Evolutionary conservation across 2,888 invertebrate species (phyloP).

Genomic region (Fabriciana adippe): DNA sequence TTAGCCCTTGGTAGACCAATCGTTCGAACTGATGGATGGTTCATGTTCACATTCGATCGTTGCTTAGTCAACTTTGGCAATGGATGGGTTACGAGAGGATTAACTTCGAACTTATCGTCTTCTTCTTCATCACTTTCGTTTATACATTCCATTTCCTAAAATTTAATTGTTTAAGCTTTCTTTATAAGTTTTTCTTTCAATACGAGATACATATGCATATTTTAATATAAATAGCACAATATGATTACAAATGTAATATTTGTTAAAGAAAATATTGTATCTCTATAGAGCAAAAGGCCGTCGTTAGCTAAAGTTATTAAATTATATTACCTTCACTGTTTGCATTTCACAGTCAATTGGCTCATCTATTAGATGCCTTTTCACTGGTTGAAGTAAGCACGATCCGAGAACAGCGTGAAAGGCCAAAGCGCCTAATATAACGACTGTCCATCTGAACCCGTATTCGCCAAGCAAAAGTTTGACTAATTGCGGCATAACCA

Average conservation of each 20-base stretch:
- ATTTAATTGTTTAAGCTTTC: slow-evolving; percentile 1
- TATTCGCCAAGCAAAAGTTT: slow-evolving; percentile 84
- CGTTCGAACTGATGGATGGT: slow-evolving; percentile 73
- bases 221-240: no score
- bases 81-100: slow-evolving; percentile 66
- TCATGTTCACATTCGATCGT: slow-evolving; percentile 69
- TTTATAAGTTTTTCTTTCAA: background rate
- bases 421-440: slow-evolving; percentile 85
- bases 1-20: slow-evolving; percentile 72
- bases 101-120: slow-evolving; percentile 81
- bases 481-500: slow-evolving; percentile 90
- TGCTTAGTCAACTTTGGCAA: slow-evolving; percentile 68
- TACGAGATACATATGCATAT: background rate
- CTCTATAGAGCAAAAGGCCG: no score
- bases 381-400: slow-evolving; percentile 86
- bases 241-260: no score
- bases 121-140: slow-evolving; percentile 85
- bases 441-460: slow-evolving; percentile 86
- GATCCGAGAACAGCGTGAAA: slow-evolving; percentile 87
- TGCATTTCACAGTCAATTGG: slow-evolving; percentile 80
- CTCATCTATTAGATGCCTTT: slow-evolving; percentile 85
- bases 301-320: background rate
- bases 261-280: no score
- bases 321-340: slow-evolving; percentile 63
- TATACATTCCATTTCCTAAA: slow-evolving; percentile 86